Base-by-base conservation (phyloP, 2,888 invertebrate species). In the Calliphora vomitoria region DNA sequence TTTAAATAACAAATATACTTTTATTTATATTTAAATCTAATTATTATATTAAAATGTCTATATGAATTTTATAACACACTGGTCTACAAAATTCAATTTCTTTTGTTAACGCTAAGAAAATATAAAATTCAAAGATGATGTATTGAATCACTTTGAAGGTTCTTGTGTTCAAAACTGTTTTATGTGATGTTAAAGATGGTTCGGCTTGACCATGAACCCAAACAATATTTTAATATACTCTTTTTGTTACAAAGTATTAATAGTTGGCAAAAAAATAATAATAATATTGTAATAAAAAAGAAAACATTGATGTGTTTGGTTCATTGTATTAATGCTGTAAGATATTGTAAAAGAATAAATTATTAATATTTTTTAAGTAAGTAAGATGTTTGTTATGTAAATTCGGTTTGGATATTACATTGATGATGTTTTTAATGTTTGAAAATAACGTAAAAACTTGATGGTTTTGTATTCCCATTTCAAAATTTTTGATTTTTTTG, bases 21-120 rank as follows among this genome's bases (percentile, higher is more conserved):
- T 10, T 50, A 55, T 55, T 55, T 55, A 18, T 55, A 55, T 55
- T 55, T 55, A 55, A 55, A 55, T 55, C 55, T 20, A 20, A 55
- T 50, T 50, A 50, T 50, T 50, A 15, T n/a, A 50, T 50, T 50
- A 15, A 50, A n/a, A 50, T 50, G 50, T 50, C 50, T 50, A 55
- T 55, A 55, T 55, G 55, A 10, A 55, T 55, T 55, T 55, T 55
- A 20, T 20, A 20, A 55, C 13, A 20, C 20, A 20, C 20, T 10
- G 6, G 2, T 53, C 18, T 1, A 53, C 53, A 18, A 55, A 20
- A 13, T 20, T 8, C 13, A 44, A 55, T 55, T 55, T 20, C 55
- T 20, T 55, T 20, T 55, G 55, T 55, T 55, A 18, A 8, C 20
- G 18, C 6, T 55, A 20, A 55, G 55, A 55, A 55, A 20, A 55